Conservation (phyloP, 2,888 invertebrate species). For the Epinotia brunnichana region DNA sequence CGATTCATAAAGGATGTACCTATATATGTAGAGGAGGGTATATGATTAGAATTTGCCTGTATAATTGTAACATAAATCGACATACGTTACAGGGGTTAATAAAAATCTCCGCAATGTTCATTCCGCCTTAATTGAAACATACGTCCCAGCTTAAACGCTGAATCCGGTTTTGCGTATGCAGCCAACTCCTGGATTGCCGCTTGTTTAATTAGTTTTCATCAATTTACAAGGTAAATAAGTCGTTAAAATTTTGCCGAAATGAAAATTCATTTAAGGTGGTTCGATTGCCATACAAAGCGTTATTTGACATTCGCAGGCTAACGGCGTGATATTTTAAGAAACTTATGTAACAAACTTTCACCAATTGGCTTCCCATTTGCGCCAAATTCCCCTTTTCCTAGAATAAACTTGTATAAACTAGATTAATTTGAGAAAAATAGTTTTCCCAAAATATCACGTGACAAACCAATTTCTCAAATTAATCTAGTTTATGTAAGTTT, state of each 20-base stretch:
- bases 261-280: constrained; percentile 37
- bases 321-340: too few relatives aligned
- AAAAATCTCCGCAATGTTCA: constrained; percentile 54
- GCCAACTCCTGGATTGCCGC: constrained; percentile 45
- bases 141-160: constrained; percentile 56
- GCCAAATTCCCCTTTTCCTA: too few relatives aligned
- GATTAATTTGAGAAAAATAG: too few relatives aligned
- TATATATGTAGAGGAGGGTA: too few relatives aligned
- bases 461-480: too few relatives aligned
- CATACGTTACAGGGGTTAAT: constrained; percentile 47
- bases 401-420: too few relatives aligned
- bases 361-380: too few relatives aligned
- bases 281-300: too few relatives aligned
- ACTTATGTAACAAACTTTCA: too few relatives aligned
- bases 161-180: constrained; percentile 57
- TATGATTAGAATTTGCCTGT: not conserved
- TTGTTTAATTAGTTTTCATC: constrained; percentile 60
- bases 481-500: too few relatives aligned
- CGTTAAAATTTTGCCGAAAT: constrained; percentile 35
- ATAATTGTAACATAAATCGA: constrained; percentile 42
- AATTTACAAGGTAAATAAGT: constrained; percentile 55
- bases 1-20: not conserved
- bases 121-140: constrained; percentile 63
- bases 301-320: too few relatives aligned
- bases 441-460: too few relatives aligned